These are phyloP conservation scores for Myrmecophaga tridactyla DNA, from an alignment of 2,113 vertebrate species.

Conservation along the genomic window DNA sequence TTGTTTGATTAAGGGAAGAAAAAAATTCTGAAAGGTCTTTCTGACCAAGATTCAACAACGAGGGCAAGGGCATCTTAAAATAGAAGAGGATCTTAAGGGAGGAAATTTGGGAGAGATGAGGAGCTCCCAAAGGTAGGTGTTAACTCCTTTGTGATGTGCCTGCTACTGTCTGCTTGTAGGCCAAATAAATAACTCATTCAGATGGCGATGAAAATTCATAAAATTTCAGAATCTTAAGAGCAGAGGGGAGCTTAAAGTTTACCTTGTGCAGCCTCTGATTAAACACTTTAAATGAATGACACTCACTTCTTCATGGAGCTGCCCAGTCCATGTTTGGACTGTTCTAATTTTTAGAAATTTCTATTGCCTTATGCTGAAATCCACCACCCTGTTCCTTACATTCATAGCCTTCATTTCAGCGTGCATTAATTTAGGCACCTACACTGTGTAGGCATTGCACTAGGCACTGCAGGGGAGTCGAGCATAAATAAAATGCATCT, in stretches of 20 bases:
- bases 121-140: background rate
- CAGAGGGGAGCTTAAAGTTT: background rate
- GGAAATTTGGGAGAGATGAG: background rate
- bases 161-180: background rate
- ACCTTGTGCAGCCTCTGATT: background rate
- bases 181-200: background rate
- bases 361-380: background rate
- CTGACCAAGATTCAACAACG: background rate
- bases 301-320: background rate
- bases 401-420: background rate
- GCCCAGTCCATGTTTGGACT: background rate
- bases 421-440: background rate
- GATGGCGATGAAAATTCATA: background rate
- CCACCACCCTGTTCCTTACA: background rate
- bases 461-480: background rate
- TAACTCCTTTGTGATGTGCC: background rate
- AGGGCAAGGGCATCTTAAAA: background rate
- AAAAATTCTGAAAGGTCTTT: background rate
- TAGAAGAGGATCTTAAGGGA: background rate
- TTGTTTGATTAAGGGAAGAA: background rate
- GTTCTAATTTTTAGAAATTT: background rate
- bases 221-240: background rate
- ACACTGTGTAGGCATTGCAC: rapidly evolving
- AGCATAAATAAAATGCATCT: background rate
- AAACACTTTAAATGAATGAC: background rate